Conservation (phyloP, 2,888 invertebrate species). For the Macrosiphum euphorbiae region DNA sequence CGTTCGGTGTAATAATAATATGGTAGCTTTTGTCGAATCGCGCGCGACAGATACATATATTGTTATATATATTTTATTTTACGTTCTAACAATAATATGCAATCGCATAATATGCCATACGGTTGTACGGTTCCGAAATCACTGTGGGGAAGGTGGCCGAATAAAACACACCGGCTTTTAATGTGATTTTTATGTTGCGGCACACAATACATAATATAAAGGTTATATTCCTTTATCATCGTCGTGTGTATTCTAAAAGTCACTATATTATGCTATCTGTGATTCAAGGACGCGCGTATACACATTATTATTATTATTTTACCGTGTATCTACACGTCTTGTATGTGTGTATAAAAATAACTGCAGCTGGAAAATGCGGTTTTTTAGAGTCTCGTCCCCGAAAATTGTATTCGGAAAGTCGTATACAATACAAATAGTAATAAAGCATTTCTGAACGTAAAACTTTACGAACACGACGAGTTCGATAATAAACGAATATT, state of each 20-base stretch:
- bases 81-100: conserved; percentile 10
- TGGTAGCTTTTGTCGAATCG: conserved; percentile 4
- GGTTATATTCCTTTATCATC: neutral
- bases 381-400: neutral
- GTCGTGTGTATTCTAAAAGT: neutral
- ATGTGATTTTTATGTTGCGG: neutral
- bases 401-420: neutral
- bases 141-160: neutral
- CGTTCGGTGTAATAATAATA: neutral
- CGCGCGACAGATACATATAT: neutral
- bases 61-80: neutral
- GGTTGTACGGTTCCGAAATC: neutral
- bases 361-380: neutral
- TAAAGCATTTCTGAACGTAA: neutral
- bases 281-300: neutral
- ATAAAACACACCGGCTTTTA: conserved; percentile 3
- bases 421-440: neutral
- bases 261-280: neutral
- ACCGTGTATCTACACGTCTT: neutral
- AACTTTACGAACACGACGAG: neutral
- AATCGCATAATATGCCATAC: neutral
- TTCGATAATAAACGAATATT: neutral
- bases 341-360: neutral
- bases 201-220: neutral
- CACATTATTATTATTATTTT: neutral